Evolutionary conservation across 1,140 invertebrate genomes (phyloP).

Genomic region (Fopius arisanus): DNA sequence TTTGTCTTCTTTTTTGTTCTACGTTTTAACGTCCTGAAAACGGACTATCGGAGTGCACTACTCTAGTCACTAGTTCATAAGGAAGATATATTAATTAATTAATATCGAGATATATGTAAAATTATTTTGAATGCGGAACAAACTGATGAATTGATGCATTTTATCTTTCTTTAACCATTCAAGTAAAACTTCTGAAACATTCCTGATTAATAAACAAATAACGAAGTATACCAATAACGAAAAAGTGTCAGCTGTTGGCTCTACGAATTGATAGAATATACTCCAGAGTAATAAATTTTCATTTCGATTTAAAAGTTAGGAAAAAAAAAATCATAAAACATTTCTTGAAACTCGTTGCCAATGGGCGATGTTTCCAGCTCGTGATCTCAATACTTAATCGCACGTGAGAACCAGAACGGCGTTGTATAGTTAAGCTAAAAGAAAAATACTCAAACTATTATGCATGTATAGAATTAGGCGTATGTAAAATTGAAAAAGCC

Average conservation of each 20-base stretch:
- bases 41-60: conserved; percentile 39
- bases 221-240: background rate
- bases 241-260: background rate
- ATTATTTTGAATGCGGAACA: background rate
- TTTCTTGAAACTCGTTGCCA: conserved; percentile 35
- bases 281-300: conserved; percentile 5
- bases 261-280: background rate
- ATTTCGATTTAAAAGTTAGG: conserved; percentile 18
- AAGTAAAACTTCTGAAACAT: background rate
- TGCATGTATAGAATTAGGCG: conserved; percentile 41
- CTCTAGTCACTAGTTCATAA: conserved; percentile 49
- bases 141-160: conserved; percentile 11
- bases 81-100: conserved; percentile 29
- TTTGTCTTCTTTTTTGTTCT: conserved; percentile 38
- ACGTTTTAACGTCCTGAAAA: conserved; percentile 39
- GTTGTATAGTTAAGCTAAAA: conserved; percentile 34
- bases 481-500: background rate
- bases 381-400: conserved; percentile 52
- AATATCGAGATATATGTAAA: conserved; percentile 17
- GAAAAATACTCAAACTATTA: conserved; percentile 35
- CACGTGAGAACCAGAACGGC: conserved; percentile 37
- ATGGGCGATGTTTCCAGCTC: conserved; percentile 48
- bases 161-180: background rate
- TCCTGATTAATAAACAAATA: background rate
- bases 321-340: conserved; percentile 27